phyloP scores from a whole-genome alignment of 37 sponge, comb jelly and placozoan species.

The Cladorhizidae sp. region DNA sequence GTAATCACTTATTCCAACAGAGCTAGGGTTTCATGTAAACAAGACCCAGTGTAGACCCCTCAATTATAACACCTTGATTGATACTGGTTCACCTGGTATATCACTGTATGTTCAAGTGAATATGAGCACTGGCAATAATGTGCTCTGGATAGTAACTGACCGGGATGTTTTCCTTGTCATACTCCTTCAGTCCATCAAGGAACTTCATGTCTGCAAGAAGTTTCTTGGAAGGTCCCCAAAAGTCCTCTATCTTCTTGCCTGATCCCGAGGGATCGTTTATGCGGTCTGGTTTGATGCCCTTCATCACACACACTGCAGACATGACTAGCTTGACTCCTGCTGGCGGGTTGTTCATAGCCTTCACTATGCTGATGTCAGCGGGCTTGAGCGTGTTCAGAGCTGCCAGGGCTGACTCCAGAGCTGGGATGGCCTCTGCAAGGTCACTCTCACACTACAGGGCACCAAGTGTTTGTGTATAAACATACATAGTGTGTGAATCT shows the following conservation, averaged over 20 bases:
- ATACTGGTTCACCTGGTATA: too few relatives aligned
- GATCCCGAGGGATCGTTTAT: conserved; percentile 86
- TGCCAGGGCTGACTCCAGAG: conserved; percentile 93
- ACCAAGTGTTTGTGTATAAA: too few relatives aligned
- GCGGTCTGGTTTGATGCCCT: conserved; percentile 94
- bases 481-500: neutral
- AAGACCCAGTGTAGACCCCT: too few relatives aligned
- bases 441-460: conserved; percentile 94
- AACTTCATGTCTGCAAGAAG: conserved; percentile 95
- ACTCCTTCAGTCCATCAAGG: conserved; percentile 84
- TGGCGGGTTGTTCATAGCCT: conserved; percentile 97
- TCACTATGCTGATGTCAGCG: conserved; percentile 96
- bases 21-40: too few relatives aligned
- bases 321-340: conserved; percentile 97
- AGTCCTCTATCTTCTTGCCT: conserved; percentile 86
- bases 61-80: too few relatives aligned
- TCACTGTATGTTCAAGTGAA: too few relatives aligned
- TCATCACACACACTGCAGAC: conserved; percentile 99
- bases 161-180: conserved; percentile 95
- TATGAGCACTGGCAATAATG: too few relatives aligned
- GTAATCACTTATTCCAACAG: too few relatives aligned
- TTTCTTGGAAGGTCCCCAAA: conserved; percentile 98
- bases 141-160: conserved; percentile 19
- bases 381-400: conserved; percentile 98
- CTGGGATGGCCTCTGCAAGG: conserved; percentile 98